Evolutionary conservation across 2,797 vertebrate genomes (phyloP), one percentile per base, ranked within the genome.

Genomic region (Chaetophractus vellerosus): DNA sequence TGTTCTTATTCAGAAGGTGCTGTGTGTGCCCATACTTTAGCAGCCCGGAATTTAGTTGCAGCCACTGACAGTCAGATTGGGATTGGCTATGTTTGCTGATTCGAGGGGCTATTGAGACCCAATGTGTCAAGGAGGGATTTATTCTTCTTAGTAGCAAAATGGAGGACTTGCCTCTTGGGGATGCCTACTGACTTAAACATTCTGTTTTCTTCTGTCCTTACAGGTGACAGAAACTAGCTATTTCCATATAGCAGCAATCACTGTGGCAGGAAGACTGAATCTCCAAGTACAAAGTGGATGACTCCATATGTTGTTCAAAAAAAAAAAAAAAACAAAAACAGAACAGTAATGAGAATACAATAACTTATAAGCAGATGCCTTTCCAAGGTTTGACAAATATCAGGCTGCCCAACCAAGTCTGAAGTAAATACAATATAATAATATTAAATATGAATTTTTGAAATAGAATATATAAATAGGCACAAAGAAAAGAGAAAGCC

Each of bases 261-360:
- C 2, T 5, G 19, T 59, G 81, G 76, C 91, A 36, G 36, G 88
- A 92, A 98, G 94, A 91, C 31, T 68, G 87, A 93, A 90, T 93
- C 94, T 96, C 94, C 76, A 0, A 95, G 91, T 97, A 96, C 68
- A 96, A 98, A 98, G 95, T 96, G 83, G 96, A 97, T 97, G 97
- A 97, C 95, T 97, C 93, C 90, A 88, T 95, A 94, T 87, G 85
- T 88, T 97, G 82, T 97, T 90, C 89, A 96, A 91, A 97, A 96
- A 83, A 76, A 80, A 96, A 92, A 97, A 96, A 83, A 79, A 80
- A n/a, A n/a, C n/a, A n/a, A n/a, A n/a, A n/a, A n/a, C n/a, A 97
- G 95, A 90, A 96, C 87, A 97, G 94, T 90, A 93, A 92, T 81
- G 63, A 95, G 95, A 97, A 97, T 96, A 98, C 79, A 92, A 41